Evolutionary conservation across 2,797 vertebrate genomes (phyloP).

Genomic region (Parotocinclus haroldoi): DNA sequence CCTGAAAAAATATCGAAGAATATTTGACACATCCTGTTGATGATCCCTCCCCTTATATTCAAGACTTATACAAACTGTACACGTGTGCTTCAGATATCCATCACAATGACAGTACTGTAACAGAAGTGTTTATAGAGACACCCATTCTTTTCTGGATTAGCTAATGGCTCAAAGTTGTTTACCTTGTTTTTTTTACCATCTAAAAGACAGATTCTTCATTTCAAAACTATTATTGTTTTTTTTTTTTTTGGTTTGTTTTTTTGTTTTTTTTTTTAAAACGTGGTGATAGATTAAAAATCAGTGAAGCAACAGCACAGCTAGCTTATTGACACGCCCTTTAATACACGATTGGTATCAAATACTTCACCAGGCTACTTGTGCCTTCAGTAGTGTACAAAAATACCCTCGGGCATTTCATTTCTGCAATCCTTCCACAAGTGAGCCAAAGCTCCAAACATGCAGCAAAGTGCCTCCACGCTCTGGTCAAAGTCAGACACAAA

Average conservation of each 20-base stretch:
- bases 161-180: constrained; percentile 18
- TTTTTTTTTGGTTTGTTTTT: no score
- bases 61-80: constrained; percentile 53
- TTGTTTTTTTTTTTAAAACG: no score
- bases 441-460: not conserved
- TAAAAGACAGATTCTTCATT: constrained; percentile 29
- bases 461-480: not conserved
- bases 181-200: not conserved
- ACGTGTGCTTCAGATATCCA: constrained; percentile 49
- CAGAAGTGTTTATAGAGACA: constrained; percentile 59
- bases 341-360: constrained; percentile 60
- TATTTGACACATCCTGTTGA: constrained; percentile 33
- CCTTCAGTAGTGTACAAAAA: constrained; percentile 50
- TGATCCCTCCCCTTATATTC: constrained; percentile 22
- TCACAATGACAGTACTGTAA: constrained; percentile 40
- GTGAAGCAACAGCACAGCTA: constrained; percentile 50
- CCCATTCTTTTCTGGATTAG: constrained; percentile 21
- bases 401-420: constrained; percentile 18
- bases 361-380: constrained; percentile 43
- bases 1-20: not conserved
- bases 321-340: constrained; percentile 41
- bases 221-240: constrained; percentile 34
- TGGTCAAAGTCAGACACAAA: constrained; percentile 49
- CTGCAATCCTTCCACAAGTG: not conserved
- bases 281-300: constrained; percentile 51